Evolutionary conservation across 1,140 invertebrate species (phyloP).

Genomic region (Drosophila tristis): DNA sequence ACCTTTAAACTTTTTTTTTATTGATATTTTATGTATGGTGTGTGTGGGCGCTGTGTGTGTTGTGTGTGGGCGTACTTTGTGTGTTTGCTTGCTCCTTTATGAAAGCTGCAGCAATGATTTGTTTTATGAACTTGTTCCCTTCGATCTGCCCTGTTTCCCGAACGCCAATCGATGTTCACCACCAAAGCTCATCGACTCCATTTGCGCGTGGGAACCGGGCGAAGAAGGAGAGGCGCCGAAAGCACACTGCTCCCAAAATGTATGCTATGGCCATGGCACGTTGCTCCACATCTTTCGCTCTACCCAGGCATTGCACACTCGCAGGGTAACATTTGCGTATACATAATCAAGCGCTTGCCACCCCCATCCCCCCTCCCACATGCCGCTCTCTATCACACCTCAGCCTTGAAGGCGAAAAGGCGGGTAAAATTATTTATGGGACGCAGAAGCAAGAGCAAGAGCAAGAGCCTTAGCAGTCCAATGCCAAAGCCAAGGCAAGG

Average conservation of each 20-base stretch:
- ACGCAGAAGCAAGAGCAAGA: constrained; percentile 1
- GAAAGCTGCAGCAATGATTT: constrained; percentile 81
- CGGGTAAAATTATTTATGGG: constrained; percentile 70
- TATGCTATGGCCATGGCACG: not conserved
- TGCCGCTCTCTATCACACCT: constrained; percentile 29
- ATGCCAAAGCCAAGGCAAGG: constrained; percentile 52
- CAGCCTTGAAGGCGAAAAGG: constrained; percentile 8
- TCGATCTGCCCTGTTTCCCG: not conserved
- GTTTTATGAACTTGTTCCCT: constrained; percentile 75
- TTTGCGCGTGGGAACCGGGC: constrained; percentile 24
- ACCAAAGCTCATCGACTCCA: constrained; percentile 20
- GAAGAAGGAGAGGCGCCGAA: not conserved
- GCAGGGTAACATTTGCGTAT: too few relatives aligned
- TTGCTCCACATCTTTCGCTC: not conserved
- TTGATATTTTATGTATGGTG: constrained; percentile 80
- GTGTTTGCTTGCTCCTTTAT: constrained; percentile 51
- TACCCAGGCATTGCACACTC: too few relatives aligned
- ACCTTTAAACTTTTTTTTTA: constrained; percentile 82
- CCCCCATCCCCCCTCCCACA: not conserved
- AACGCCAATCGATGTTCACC: constrained; percentile 24
- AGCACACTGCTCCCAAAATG: not conserved
- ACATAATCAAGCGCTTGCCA: too few relatives aligned
- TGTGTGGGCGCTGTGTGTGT: constrained; percentile 10
- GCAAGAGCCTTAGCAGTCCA: not conserved
- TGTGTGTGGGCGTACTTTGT: not conserved